These are phyloP conservation scores for Sesamia nonagrioides DNA, from an alignment of 1,140 invertebrate genomes.

Conservation along the genomic window DNA sequence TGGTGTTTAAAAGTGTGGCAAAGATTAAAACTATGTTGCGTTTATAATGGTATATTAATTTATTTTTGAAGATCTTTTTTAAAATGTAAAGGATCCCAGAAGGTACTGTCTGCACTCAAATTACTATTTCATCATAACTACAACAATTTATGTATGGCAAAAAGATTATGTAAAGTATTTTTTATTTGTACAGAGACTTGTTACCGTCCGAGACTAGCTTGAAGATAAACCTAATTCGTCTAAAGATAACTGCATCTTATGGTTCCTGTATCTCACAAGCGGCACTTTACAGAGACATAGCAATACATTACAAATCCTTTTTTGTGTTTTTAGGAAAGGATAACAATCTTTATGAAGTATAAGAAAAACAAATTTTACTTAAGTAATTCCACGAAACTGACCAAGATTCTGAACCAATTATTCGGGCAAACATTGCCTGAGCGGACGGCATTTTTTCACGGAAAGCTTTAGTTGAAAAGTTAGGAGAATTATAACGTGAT, in stretches of 20 bases:
- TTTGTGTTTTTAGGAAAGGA: no score
- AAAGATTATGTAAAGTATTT: no score
- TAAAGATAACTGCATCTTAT: neutral
- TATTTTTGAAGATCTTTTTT: no score
- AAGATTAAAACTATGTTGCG: no score
- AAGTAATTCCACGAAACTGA: neutral
- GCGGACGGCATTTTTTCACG: constrained; percentile 14
- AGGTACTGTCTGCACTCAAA: no score
- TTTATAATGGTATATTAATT: no score
- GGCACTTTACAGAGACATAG: neutral
- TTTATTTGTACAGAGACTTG: no score
- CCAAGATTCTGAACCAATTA: neutral
- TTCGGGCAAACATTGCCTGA: constrained; percentile 8
- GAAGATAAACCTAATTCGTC: neutral
- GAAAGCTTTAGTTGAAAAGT: constrained; percentile 55
- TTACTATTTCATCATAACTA: no score
- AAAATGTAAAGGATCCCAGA: no score
- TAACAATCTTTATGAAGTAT: neutral
- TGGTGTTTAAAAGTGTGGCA: no score
- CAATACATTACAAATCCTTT: neutral
- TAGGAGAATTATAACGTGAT: constrained; percentile 56
- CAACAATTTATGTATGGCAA: no score
- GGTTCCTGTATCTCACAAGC: neutral
- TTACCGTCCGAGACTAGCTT: neutral
- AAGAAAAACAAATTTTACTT: constrained; percentile 11